These are phyloP conservation scores for Endomychus coccineus DNA, from an alignment of 2,888 invertebrate species.

Conservation along the genomic window DNA sequence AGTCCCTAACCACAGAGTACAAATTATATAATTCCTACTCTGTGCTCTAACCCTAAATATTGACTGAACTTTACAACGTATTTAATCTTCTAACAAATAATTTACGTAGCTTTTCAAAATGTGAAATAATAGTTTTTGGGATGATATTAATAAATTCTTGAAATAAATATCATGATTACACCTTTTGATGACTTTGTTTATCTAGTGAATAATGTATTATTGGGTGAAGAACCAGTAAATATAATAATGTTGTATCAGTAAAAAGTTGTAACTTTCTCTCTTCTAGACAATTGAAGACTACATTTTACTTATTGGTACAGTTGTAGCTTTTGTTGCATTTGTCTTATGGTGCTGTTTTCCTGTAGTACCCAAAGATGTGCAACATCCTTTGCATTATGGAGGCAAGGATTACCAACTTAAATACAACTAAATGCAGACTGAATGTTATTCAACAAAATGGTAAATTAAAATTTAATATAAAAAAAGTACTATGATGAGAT, in stretches of 20 bases:
- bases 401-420: conserved; percentile 36
- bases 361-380: conserved; percentile 38
- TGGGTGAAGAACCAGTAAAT: conserved; percentile 56
- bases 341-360: conserved; percentile 60
- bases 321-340: conserved; percentile 57
- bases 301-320: conserved; percentile 52
- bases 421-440: conserved; percentile 32
- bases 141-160: no score
- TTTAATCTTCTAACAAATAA: no score
- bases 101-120: no score
- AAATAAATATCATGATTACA: no score
- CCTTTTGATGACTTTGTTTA: conserved; percentile 56
- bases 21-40: no score
- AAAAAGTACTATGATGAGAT: no score
- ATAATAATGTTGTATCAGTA: conserved; percentile 3
- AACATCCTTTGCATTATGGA: conserved; percentile 34
- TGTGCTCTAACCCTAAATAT: no score
- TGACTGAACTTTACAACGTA: no score
- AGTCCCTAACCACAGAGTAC: no score
- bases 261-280: neutral
- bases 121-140: no score
- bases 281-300: conserved; percentile 55
- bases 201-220: conserved; percentile 51
- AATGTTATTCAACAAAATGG: conserved; percentile 28
- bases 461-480: no score